Conservation (phyloP, 2,797 vertebrate genomes). For the Anabacerthia variegaticeps region DNA sequence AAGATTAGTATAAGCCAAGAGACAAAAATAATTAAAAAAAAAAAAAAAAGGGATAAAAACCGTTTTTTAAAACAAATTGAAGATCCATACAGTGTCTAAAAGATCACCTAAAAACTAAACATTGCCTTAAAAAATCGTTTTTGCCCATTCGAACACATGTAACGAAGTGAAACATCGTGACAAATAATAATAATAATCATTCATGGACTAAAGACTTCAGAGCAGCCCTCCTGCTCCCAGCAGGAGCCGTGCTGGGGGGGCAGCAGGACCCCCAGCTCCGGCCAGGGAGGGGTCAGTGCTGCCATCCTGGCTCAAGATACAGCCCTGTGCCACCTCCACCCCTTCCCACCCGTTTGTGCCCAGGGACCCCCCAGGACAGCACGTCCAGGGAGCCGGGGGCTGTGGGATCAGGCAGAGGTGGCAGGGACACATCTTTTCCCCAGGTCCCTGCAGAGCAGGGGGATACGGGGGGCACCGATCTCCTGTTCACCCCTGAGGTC, state of each 20-base stretch:
- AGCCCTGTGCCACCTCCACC: background rate
- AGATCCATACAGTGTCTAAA: slow-evolving; percentile 60
- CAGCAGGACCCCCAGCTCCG: background rate
- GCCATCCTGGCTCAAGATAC: background rate
- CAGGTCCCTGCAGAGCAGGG: background rate
- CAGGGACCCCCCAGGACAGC: background rate
- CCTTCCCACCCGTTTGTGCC: background rate
- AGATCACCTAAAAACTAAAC: slow-evolving; percentile 64
- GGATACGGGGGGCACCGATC: background rate
- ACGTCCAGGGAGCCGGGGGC: background rate
- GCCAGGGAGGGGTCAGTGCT: background rate
- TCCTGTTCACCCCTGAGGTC: slow-evolving; percentile 24
- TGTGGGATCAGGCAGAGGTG: rapidly evolving
- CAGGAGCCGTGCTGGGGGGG: background rate
- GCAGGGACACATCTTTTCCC: background rate
- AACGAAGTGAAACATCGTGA: slow-evolving; percentile 52
- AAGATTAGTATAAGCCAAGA: slow-evolving; percentile 65
- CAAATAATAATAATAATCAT: slow-evolving; percentile 13
- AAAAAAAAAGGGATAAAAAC: background rate
- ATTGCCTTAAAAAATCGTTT: slow-evolving; percentile 27
- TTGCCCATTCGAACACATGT: slow-evolving; percentile 49
- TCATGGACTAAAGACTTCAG: slow-evolving; percentile 50
- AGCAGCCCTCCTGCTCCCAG: background rate
- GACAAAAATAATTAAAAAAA: background rate
- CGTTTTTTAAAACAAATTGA: slow-evolving; percentile 32